phyloP scores from a whole-genome alignment of 2,113 vertebrate species.

The Seriola aureovittata region DNA sequence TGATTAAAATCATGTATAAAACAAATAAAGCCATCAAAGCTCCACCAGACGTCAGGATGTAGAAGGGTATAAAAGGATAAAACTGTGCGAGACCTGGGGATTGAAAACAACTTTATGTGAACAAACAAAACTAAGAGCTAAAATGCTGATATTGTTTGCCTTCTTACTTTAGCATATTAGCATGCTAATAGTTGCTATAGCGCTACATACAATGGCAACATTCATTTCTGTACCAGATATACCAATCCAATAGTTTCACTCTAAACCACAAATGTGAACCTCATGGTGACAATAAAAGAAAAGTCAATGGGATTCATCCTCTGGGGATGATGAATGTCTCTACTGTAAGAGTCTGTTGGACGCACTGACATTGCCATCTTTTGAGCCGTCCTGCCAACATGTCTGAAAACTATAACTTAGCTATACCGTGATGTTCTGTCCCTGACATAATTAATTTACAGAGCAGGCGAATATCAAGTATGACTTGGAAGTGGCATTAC shows the following conservation, averaged over 20 bases:
- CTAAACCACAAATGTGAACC: too few relatives aligned
- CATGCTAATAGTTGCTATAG: not conserved
- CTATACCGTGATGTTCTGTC: not conserved
- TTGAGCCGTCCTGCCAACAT: not conserved
- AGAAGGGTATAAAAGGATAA: slow-evolving; percentile 1
- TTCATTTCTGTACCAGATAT: too few relatives aligned
- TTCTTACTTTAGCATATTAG: not conserved
- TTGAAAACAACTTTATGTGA: slow-evolving; percentile 17
- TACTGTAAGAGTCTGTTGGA: not conserved
- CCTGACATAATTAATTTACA: not conserved
- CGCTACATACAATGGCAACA: not conserved
- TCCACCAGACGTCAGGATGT: slow-evolving; percentile 4
- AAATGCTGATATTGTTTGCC: not conserved
- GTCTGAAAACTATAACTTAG: not conserved
- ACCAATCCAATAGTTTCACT: too few relatives aligned
- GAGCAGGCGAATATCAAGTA: not conserved
- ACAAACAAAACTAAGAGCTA: not conserved
- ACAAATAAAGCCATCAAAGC: slow-evolving; percentile 37
- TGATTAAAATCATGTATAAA: slow-evolving; percentile 43
- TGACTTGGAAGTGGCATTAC: slow-evolving; percentile 17
- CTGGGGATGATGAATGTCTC: not conserved
- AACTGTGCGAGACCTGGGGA: not conserved
- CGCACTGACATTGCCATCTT: not conserved
- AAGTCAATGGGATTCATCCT: not conserved
- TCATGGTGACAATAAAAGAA: too few relatives aligned